Evolutionary conservation across 2,113 vertebrate genomes (phyloP).

Genomic region (Osmerus eperlanus): DNA sequence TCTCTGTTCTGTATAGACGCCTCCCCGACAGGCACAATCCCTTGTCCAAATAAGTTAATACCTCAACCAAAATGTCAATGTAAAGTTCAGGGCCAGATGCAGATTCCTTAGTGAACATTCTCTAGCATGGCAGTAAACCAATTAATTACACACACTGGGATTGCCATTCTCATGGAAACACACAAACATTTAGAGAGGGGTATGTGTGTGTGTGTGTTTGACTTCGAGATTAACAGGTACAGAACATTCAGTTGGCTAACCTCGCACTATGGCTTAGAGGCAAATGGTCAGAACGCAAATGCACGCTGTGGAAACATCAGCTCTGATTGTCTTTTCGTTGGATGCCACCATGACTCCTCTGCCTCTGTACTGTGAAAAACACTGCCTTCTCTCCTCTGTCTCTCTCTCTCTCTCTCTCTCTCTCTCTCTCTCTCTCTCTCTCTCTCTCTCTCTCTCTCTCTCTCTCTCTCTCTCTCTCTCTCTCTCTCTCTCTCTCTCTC

Average conservation of each 20-base stretch:
- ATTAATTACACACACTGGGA: constrained; percentile 48
- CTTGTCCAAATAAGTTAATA: constrained; percentile 66
- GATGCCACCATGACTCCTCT: constrained; percentile 2
- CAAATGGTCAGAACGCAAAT: no score
- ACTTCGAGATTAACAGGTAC: no score
- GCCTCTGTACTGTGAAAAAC: constrained; percentile 23
- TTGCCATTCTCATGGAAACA: constrained; percentile 35
- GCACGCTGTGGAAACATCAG: no score
- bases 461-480: no score
- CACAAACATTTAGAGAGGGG: no score
- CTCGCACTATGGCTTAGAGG: no score
- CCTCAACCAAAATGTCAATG: constrained; percentile 63
- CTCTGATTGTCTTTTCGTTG: no score
- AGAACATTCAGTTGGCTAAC: no score
- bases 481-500: no score
- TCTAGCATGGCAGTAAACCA: constrained; percentile 55
- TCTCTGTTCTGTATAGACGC: constrained; percentile 59
- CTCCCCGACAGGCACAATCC: constrained; percentile 57
- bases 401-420: not conserved
- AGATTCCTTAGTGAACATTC: constrained; percentile 55
- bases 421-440: no score
- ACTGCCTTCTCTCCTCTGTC: constrained; percentile 29
- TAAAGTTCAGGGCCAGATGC: constrained; percentile 66
- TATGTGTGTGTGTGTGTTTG: no score
- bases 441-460: no score